Conservation (phyloP, 2,888 invertebrate species). For the Pachymerium ferrugineum region DNA sequence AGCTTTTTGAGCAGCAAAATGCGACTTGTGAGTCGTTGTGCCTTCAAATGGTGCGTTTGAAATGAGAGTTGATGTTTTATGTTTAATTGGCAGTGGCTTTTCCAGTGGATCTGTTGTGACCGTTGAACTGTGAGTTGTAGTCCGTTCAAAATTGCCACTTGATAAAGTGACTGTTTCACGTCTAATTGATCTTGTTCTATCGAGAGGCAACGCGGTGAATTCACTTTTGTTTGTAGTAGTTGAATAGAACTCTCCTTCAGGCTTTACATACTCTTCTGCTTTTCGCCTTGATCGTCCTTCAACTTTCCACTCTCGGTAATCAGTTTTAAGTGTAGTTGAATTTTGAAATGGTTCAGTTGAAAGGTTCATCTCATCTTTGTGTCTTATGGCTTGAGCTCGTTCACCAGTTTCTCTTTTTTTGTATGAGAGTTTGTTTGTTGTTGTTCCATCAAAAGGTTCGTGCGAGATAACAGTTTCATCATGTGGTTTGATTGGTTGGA, state of each 20-base stretch:
- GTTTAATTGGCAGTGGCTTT: background rate
- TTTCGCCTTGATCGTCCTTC: background rate
- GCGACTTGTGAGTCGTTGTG: background rate
- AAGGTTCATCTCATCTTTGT: no score
- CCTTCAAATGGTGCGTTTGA: slow-evolving; percentile 2
- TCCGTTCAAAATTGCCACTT: slow-evolving; percentile 28
- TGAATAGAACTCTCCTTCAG: slow-evolving; percentile 27
- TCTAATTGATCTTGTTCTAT: background rate
- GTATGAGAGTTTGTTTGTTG: background rate
- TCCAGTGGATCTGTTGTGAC: background rate
- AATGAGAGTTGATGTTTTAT: background rate
- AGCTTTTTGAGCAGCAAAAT: background rate
- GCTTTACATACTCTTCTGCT: background rate
- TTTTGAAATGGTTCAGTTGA: background rate
- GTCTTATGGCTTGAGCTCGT: background rate
- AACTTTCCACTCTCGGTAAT: slow-evolving; percentile 17
- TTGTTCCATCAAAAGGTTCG: background rate
- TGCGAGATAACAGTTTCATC: background rate
- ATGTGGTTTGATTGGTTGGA: background rate
- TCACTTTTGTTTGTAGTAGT: background rate
- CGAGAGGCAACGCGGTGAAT: background rate
- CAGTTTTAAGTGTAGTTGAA: background rate
- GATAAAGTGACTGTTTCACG: background rate
- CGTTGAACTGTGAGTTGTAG: background rate
- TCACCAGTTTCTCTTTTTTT: background rate